Evolutionary conservation across 2,113 vertebrate species (phyloP).

Genomic region (Bambusicola thoracicus): DNA sequence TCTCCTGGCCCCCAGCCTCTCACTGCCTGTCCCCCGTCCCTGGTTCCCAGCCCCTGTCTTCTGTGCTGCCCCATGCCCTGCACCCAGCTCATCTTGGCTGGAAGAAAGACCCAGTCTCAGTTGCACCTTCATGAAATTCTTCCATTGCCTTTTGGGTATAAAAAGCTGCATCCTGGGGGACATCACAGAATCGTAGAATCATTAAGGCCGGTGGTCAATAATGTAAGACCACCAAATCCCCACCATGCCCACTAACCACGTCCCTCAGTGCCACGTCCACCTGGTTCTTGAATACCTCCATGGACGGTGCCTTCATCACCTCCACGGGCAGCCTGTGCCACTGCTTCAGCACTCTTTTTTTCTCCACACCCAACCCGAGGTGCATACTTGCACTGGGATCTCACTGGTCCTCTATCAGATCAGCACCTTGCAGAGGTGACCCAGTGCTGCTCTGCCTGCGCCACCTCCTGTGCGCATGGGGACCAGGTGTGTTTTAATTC

Average conservation of each 20-base stretch:
- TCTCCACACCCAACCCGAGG: no score
- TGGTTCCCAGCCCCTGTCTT: not conserved
- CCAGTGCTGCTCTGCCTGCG: not conserved
- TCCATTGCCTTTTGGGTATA: conserved; percentile 5
- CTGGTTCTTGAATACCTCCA: no score
- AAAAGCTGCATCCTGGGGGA: not conserved
- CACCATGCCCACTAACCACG: no score
- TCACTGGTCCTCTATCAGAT: not conserved
- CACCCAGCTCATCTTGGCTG: not conserved
- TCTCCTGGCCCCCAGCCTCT: not conserved
- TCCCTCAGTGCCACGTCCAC: no score
- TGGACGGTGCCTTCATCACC: no score
- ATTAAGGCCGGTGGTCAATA: no score
- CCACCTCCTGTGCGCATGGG: not conserved
- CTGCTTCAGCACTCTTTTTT: no score
- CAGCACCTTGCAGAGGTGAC: not conserved
- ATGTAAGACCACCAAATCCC: no score
- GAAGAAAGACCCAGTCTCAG: not conserved
- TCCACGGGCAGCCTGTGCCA: no score
- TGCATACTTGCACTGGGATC: not conserved
- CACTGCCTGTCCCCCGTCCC: not conserved
- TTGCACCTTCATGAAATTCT: not conserved
- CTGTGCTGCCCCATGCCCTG: not conserved
- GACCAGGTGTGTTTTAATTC: not conserved
- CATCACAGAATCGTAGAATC: not conserved